phyloP scores from a whole-genome alignment of 2,797 vertebrate species.

The Molothrus ater region DNA sequence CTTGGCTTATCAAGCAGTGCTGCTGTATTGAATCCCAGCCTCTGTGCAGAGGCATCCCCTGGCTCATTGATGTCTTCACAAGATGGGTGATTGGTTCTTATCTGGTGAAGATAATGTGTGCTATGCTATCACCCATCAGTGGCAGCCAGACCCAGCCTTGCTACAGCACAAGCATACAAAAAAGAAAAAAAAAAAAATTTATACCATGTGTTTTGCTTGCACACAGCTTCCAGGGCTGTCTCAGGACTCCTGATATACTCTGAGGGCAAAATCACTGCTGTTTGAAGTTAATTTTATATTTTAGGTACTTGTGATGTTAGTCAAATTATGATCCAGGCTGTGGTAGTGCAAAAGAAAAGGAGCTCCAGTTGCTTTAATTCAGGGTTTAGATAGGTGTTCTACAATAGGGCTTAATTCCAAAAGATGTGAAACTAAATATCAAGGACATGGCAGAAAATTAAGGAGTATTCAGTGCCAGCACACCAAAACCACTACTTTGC shows the following conservation, averaged over 20 bases:
- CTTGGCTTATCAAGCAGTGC: not conserved
- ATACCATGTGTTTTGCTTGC: not conserved
- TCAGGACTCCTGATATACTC: not conserved
- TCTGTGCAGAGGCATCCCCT: not conserved
- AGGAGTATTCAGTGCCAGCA: rapidly evolving
- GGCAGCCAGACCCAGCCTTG: not conserved
- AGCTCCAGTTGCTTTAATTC: not conserved
- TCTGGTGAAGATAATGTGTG: rapidly evolving
- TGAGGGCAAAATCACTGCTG: not conserved
- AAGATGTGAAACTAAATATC: not conserved
- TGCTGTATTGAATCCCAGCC: not conserved
- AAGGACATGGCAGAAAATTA: not conserved
- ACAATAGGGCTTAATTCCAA: not conserved
- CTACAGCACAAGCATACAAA: not conserved
- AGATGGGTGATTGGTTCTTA: not conserved
- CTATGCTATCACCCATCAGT: not conserved
- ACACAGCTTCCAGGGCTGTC: not conserved
- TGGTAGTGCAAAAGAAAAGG: not conserved
- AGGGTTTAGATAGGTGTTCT: not conserved
- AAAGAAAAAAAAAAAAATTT: not conserved
- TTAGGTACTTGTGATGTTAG: not conserved
- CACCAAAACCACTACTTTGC: not conserved
- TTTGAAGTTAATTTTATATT: not conserved
- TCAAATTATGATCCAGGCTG: not conserved
- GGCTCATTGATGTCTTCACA: not conserved